Conservation (phyloP, 2,797 vertebrate species). For the Falco concolor region DNA sequence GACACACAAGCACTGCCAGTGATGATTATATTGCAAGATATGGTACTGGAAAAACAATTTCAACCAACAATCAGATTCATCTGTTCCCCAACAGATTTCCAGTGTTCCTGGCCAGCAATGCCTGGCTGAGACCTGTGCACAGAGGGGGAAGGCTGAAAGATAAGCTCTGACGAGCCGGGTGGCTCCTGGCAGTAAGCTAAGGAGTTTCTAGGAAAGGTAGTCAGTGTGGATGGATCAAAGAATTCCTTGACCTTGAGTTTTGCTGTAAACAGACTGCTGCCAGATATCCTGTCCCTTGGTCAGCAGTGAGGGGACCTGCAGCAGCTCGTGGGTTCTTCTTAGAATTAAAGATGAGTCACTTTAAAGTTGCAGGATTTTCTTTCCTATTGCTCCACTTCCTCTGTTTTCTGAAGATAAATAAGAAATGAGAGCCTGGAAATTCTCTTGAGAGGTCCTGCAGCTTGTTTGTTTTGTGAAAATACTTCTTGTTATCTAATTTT, state of each 20-base stretch:
- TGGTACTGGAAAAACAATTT: not conserved
- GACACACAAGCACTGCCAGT: not conserved
- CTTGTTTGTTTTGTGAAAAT: constrained; percentile 63
- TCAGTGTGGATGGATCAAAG: not conserved
- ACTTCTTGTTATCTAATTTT: constrained; percentile 45
- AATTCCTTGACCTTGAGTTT: not conserved
- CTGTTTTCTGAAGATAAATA: constrained; percentile 63
- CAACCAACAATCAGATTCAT: not conserved
- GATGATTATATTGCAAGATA: not conserved
- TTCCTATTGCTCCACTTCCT: constrained; percentile 63
- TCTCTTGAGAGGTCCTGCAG: constrained; percentile 60
- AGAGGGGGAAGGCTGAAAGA: not conserved
- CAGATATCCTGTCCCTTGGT: not conserved
- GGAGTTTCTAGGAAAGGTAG: not conserved
- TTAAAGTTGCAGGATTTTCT: constrained; percentile 34
- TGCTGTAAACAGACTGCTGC: not conserved
- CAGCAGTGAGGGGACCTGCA: not conserved
- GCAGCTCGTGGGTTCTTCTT: not conserved
- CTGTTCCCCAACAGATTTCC: not conserved
- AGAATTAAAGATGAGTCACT: constrained; percentile 53
- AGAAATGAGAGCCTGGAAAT: constrained; percentile 57
- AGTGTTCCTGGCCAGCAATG: not conserved
- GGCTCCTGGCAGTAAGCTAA: not conserved
- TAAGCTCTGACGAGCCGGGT: not conserved
- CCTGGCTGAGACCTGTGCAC: not conserved